These are phyloP conservation scores for Epizoanthus scotinus DNA, from an alignment of 92 coral and sea anemone species.

Conservation along the genomic window DNA sequence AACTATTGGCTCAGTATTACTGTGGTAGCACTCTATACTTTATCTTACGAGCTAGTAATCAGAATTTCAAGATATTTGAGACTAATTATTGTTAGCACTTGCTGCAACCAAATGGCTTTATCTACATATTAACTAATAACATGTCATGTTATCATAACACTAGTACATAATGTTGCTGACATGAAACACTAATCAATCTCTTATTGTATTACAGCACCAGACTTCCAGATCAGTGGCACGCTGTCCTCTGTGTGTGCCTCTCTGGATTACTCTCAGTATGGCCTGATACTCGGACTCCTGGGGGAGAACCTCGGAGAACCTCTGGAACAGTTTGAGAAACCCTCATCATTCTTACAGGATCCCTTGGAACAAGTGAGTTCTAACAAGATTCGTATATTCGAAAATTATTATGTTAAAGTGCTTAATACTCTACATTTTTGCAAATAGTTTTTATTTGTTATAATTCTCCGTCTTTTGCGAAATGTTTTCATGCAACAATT, in stretches of 20 bases:
- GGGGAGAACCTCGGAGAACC: constrained; percentile 93
- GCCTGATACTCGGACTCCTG: constrained; percentile 89
- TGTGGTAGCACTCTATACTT: too few relatives aligned
- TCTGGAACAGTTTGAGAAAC: constrained; percentile 92
- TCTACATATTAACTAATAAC: too few relatives aligned
- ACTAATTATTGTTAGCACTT: too few relatives aligned
- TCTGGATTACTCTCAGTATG: constrained; percentile 94
- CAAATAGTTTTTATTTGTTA: too few relatives aligned
- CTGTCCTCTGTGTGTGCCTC: constrained; percentile 86
- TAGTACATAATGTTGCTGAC: background rate
- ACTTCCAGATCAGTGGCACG: constrained; percentile 87
- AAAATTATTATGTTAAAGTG: background rate
- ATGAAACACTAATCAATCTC: background rate
- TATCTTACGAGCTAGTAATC: too few relatives aligned
- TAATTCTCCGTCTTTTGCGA: too few relatives aligned
- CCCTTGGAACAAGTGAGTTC: constrained; percentile 78
- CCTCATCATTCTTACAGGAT: constrained; percentile 92
- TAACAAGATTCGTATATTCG: background rate
- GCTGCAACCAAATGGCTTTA: too few relatives aligned
- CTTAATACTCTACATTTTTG: background rate
- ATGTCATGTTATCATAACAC: too few relatives aligned
- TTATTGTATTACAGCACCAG: constrained; percentile 71
- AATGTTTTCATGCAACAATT: too few relatives aligned
- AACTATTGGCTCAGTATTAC: too few relatives aligned
- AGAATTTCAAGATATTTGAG: too few relatives aligned